Evolutionary conservation across 37 sponge, comb jelly and placozoan species (phyloP).

Genomic region (Agelas oroides): DNA sequence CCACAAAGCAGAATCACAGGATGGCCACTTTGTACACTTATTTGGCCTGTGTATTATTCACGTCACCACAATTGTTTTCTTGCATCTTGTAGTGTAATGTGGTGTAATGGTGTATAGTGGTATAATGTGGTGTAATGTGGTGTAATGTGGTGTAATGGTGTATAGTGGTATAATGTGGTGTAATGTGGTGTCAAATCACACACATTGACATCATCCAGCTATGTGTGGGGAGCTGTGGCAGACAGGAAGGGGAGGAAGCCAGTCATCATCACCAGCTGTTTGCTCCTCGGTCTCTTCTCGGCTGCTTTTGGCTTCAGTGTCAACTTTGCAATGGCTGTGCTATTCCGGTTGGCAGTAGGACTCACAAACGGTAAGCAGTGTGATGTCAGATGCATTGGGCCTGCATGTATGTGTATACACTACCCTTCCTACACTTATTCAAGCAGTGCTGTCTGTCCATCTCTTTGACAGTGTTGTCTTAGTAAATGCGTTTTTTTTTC

Average conservation of each 20-base stretch:
- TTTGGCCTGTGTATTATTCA: too few relatives aligned
- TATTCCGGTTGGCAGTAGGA: conserved; percentile 75
- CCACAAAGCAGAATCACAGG: too few relatives aligned
- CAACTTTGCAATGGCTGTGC: conserved; percentile 69
- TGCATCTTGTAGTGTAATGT: too few relatives aligned
- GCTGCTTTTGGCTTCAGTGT: conserved; percentile 79
- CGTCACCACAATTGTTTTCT: too few relatives aligned
- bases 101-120: too few relatives aligned
- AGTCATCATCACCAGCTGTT: conserved; percentile 52
- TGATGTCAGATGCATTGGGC: too few relatives aligned
- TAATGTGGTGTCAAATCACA: too few relatives aligned
- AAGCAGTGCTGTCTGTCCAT: not conserved
- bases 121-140: too few relatives aligned
- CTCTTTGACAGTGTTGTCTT: too few relatives aligned
- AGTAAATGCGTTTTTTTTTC: not conserved
- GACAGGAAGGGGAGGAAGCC: conserved; percentile 76
- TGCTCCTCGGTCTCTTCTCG: conserved; percentile 45
- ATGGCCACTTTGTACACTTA: too few relatives aligned
- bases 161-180: too few relatives aligned
- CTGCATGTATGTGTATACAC: not conserved
- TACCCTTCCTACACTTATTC: not conserved
- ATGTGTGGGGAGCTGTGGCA: conserved; percentile 83
- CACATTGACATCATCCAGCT: conserved; percentile 37
- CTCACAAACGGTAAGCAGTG: conserved; percentile 60
- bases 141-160: too few relatives aligned